These are phyloP conservation scores for Nansenia antarctica DNA, from an alignment of 2,113 vertebrate genomes.

Conservation along the genomic window DNA sequence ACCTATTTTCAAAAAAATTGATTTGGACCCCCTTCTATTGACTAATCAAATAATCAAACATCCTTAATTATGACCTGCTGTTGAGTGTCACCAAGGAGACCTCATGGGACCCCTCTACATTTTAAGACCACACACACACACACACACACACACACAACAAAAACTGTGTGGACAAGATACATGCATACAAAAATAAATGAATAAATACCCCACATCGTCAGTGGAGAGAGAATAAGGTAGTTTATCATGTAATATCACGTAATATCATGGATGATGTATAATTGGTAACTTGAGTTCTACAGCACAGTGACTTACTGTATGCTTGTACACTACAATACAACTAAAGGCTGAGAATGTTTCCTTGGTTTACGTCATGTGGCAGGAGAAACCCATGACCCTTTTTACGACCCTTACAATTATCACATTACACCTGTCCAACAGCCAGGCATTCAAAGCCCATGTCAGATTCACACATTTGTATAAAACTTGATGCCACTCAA, in stretches of 20 bases:
- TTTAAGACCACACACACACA: not conserved
- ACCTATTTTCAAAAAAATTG: no score
- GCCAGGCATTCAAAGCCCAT: not conserved
- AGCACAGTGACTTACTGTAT: not conserved
- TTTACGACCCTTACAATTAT: no score
- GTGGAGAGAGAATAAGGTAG: not conserved
- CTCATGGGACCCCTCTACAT: not conserved
- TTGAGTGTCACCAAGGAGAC: not conserved
- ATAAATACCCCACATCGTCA: conserved; percentile 12
- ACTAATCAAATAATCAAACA: no score
- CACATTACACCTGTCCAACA: no score
- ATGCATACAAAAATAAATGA: conserved; percentile 25
- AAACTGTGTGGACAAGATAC: not conserved
- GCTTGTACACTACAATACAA: no score
- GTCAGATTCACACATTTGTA: not conserved
- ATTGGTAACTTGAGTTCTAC: not conserved
- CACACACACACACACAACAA: not conserved
- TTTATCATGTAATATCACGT: not conserved
- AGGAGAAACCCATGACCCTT: no score
- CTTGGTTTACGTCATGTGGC: no score
- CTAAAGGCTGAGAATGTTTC: no score
- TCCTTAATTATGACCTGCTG: conserved; percentile 17
- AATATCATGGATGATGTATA: not conserved
- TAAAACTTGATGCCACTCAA: not conserved
- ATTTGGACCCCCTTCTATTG: no score